A percentile compares a stretch with the other conserved stretches of the same genome.
Conservation (phyloP, 2,888 invertebrate genomes). For the Latheticus oryzae region DNA sequence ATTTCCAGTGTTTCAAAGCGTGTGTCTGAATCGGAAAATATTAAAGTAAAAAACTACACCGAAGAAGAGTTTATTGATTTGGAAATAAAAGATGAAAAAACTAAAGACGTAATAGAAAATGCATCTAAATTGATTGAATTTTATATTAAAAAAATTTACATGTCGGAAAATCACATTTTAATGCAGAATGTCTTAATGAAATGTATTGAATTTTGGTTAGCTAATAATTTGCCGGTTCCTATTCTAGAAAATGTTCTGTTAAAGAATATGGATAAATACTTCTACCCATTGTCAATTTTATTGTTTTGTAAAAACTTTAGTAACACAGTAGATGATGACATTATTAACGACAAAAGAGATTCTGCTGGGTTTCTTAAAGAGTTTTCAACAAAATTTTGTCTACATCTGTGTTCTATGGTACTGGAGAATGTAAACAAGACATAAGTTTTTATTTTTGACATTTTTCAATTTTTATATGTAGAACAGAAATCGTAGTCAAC, state of each 20-base stretch:
- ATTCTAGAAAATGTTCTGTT: conserved; percentile 62
- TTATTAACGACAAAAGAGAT: conserved; percentile 54
- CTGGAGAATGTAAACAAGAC: conserved; percentile 64
- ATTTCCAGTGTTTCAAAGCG: conserved; percentile 57
- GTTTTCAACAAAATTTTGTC: conserved; percentile 66
- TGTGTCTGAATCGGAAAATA: conserved; percentile 18
- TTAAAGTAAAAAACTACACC: conserved; percentile 17
- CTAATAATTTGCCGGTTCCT: conserved; percentile 61
- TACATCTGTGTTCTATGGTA: conserved; percentile 65
- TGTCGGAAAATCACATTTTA: conserved; percentile 64
- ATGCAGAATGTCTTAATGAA: conserved; percentile 65
- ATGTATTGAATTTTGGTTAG: conserved; percentile 65
- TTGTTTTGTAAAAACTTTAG: conserved; percentile 61
- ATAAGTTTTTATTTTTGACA: conserved; percentile 44
- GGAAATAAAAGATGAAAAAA: conserved; percentile 58
- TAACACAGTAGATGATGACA: conserved; percentile 54
- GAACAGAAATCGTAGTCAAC: conserved; percentile 1
- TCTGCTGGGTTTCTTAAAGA: conserved; percentile 65
- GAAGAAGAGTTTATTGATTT: conserved; percentile 41
- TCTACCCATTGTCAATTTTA: conserved; percentile 64
- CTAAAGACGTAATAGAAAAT: conserved; percentile 58
- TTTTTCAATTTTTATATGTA: background rate
- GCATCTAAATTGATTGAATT: conserved; percentile 63
- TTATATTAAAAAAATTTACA: conserved; percentile 63
- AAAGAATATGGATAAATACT: conserved; percentile 66